A percentile compares a stretch with the other conserved stretches of the same genome.
These are phyloP conservation scores for Lepidocolaptes lacrymiger DNA, from an alignment of 2,797 vertebrate species.

Conservation along the genomic window DNA sequence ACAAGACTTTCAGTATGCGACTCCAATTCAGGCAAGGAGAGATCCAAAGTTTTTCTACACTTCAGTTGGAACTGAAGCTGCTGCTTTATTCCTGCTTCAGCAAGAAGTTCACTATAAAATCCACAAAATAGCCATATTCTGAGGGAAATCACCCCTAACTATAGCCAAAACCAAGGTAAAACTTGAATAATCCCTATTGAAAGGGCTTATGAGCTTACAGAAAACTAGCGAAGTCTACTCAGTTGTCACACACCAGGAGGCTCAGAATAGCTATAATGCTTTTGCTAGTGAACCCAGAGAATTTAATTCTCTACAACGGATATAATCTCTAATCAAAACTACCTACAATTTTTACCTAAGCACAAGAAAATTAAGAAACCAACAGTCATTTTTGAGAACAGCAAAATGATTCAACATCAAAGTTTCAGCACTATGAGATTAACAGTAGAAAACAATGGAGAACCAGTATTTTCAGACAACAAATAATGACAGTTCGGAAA, in stretches of 20 bases:
- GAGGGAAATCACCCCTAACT: not conserved
- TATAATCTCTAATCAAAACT: not conserved
- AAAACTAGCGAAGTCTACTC: not conserved
- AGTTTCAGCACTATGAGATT: not conserved
- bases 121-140: not conserved
- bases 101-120: not conserved
- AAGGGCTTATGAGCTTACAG: not conserved
- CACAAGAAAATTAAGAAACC: not conserved
- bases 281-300: not conserved
- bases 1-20: not conserved
- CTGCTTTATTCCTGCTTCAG: not conserved
- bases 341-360: not conserved
- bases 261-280: not conserved
- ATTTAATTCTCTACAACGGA: not conserved
- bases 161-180: not conserved
- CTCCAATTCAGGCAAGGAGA: not conserved
- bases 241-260: not conserved
- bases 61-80: not conserved
- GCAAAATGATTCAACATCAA: not conserved
- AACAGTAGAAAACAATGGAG: not conserved
- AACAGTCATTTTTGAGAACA: not conserved
- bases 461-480: not conserved
- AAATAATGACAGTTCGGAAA: not conserved
- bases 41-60: not conserved
- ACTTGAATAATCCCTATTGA: not conserved